Conservation (phyloP, 2,888 invertebrate species). For the Palloptera scutellata region DNA sequence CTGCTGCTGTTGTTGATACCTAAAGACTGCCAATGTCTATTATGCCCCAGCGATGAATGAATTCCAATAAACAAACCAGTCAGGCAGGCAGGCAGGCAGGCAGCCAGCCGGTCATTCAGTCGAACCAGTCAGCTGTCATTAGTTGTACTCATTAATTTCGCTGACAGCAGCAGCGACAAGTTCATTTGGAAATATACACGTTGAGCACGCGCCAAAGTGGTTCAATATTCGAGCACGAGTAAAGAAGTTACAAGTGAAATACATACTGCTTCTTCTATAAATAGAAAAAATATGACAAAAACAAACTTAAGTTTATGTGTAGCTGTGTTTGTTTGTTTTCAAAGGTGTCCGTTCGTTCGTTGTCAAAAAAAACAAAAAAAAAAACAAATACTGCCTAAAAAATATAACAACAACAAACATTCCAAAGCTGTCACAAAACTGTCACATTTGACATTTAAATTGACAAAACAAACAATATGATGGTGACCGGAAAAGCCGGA, state of each 20-base stretch:
- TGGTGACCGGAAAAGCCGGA: not conserved
- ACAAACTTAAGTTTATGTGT: too few relatives aligned
- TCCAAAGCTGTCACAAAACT: not conserved
- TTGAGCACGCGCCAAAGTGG: not conserved
- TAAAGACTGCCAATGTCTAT: too few relatives aligned
- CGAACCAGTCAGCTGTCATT: slow-evolving; percentile 6
- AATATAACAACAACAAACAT: not conserved
- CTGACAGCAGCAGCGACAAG: slow-evolving; percentile 15
- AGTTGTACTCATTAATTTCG: slow-evolving; percentile 20
- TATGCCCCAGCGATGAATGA: too few relatives aligned
- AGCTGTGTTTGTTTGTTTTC: too few relatives aligned
- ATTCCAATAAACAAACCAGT: too few relatives aligned
- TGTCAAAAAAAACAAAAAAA: not conserved
- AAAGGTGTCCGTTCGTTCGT: not conserved
- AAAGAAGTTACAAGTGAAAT: too few relatives aligned
- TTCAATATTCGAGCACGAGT: too few relatives aligned
- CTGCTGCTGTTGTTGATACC: too few relatives aligned
- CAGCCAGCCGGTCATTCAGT: not conserved
- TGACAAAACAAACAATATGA: slow-evolving; percentile 8
- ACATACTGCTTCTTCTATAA: too few relatives aligned
- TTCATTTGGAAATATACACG: not conserved
- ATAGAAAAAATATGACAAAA: too few relatives aligned
- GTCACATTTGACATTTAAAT: slow-evolving; percentile 19
- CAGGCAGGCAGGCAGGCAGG: too few relatives aligned
- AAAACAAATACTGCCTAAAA: not conserved